Percentiles rank a stretch among this genome's conserved stretches.
Conservation (phyloP, 2,113 vertebrate genomes). For the Promerops cafer region DNA sequence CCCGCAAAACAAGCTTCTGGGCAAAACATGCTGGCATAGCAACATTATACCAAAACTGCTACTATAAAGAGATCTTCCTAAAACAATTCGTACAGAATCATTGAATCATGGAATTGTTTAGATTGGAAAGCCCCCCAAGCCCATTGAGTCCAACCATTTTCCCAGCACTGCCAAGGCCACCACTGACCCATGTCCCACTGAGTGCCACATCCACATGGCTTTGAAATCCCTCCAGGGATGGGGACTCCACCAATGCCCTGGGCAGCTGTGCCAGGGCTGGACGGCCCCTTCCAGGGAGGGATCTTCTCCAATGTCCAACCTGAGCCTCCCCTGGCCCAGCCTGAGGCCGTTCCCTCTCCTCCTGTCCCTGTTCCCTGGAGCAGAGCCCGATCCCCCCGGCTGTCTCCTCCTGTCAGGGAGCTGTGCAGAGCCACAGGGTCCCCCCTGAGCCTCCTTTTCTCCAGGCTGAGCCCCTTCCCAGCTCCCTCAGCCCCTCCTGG, state of each 20-base stretch:
- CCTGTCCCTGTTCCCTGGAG: not conserved
- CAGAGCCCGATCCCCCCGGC: not conserved
- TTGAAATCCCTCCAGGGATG: not conserved
- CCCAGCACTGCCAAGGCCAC: not conserved
- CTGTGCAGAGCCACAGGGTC: not conserved
- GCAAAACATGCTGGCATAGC: not conserved
- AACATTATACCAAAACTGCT: not conserved
- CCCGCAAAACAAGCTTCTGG: not conserved
- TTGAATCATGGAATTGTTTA: not conserved
- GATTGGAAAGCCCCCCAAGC: not conserved
- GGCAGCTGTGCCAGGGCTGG: not conserved
- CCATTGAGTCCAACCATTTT: not conserved
- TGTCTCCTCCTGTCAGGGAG: not conserved
- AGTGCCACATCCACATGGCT: accelerated
- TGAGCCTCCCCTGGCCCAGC: accelerated
- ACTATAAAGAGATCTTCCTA: not conserved
- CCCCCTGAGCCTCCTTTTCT: not conserved
- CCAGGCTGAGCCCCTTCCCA: not conserved
- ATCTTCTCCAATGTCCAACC: not conserved
- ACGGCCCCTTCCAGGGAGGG: accelerated
- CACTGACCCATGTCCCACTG: too few relatives aligned
- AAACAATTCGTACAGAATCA: not conserved
- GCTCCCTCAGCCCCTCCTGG: not conserved
- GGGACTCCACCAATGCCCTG: too few relatives aligned
- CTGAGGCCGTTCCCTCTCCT: not conserved